Evolutionary conservation across 2,888 invertebrate species (phyloP).

Genomic region (Lepidocyrtoides sp.): DNA sequence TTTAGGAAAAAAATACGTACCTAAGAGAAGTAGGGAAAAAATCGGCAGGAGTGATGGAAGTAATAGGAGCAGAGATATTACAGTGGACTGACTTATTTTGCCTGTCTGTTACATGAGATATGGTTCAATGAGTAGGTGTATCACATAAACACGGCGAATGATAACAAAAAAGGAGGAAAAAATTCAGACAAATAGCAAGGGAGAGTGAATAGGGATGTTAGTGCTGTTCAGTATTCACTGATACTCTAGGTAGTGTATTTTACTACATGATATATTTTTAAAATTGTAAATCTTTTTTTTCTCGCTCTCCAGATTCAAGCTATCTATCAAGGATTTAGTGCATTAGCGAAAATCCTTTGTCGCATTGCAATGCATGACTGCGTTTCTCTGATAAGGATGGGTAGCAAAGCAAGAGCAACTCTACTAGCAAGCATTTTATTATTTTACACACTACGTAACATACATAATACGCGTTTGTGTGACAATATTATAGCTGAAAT

Average conservation of each 20-base stretch:
- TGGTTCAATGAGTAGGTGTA: conserved; percentile 49
- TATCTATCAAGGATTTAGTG: conserved; percentile 76
- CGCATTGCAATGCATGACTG: conserved; percentile 74
- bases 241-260: not conserved
- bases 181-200: conserved; percentile 23
- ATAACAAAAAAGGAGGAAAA: not conserved
- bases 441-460: too few species aligned
- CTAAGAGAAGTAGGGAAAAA: not conserved
- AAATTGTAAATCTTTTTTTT: conserved; percentile 64
- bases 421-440: too few species aligned
- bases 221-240: too few species aligned
- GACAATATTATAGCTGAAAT: too few species aligned
- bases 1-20: not conserved
- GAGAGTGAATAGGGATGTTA: not conserved
- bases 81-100: conserved; percentile 36
- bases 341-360: conserved; percentile 75
- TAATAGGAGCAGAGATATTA: not conserved
- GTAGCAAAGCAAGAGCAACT: too few species aligned
- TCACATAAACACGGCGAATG: conserved; percentile 31
- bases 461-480: too few species aligned
- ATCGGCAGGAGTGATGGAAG: conserved; percentile 4
- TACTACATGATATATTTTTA: conserved; percentile 41
- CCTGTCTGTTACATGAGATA: conserved; percentile 72
- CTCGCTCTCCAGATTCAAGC: conserved; percentile 58
- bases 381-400: conserved; percentile 64